These are phyloP conservation scores for Catharus fuscescens DNA, from an alignment of 2,113 vertebrate genomes.

Conservation along the genomic window DNA sequence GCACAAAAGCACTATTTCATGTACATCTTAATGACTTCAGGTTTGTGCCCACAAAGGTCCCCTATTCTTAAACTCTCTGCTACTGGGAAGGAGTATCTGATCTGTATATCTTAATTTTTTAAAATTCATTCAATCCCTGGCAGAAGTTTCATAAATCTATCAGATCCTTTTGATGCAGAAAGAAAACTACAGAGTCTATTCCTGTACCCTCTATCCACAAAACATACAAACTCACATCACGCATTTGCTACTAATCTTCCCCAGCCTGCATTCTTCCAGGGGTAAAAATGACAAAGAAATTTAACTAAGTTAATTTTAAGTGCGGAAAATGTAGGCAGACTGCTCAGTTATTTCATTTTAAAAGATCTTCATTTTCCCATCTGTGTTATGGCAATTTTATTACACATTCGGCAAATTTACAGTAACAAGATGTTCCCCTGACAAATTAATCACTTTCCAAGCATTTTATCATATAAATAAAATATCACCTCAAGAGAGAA, in stretches of 20 bases:
- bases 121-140: conserved; percentile 8
- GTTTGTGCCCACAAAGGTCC: background rate
- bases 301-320: conserved; percentile 55
- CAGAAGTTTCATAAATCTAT: conserved; percentile 35
- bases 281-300: conserved; percentile 32
- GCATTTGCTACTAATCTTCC: background rate
- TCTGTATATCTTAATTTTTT: conserved; percentile 48
- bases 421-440: conserved; percentile 82
- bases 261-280: background rate
- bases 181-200: background rate
- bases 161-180: background rate
- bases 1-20: background rate
- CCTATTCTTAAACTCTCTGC: conserved; percentile 35
- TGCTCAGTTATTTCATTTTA: conserved; percentile 61
- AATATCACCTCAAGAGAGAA: conserved; percentile 77
- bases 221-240: background rate
- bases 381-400: conserved; percentile 89
- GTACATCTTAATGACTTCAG: background rate
- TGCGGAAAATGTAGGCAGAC: conserved; percentile 48
- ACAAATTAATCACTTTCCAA: conserved; percentile 82
- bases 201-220: background rate
- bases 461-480: conserved; percentile 85
- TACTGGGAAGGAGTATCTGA: background rate
- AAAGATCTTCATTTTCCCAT: conserved; percentile 82
- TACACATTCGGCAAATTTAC: conserved; percentile 88